Evolutionary conservation across 2,113 vertebrate genomes (phyloP).

Genomic region (Bufo bufo): DNA sequence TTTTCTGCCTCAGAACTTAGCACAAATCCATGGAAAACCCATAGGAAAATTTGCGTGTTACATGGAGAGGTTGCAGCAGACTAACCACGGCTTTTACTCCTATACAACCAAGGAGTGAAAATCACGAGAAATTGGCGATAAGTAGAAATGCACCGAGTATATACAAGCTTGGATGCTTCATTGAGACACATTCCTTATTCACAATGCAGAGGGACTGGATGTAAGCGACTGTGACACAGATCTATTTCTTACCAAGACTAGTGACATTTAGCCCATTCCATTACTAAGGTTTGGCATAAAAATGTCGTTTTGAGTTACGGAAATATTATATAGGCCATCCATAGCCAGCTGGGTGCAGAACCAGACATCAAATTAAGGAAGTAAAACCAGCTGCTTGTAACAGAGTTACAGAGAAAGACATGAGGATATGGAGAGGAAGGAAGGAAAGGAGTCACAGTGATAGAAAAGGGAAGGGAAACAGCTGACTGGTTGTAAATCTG

Average conservation of each 20-base stretch:
- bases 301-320: neutral
- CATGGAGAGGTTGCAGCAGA: no score
- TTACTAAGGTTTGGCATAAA: neutral
- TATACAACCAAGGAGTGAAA: no score
- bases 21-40: no score
- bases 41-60: no score
- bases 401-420: constrained; percentile 41
- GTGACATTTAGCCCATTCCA: neutral
- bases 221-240: neutral
- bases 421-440: constrained; percentile 47
- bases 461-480: constrained; percentile 53
- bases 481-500: constrained; percentile 50
- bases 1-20: no score
- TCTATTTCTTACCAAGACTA: neutral
- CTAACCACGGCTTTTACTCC: no score
- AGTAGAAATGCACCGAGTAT: no score
- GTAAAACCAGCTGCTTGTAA: constrained; percentile 54
- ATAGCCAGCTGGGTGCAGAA: neutral
- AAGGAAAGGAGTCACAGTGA: constrained; percentile 33
- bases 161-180: neutral
- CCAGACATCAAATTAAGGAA: constrained; percentile 42
- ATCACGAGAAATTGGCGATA: no score
- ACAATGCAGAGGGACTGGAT: neutral
- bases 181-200: neutral
- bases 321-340: neutral